Percentiles rank a stretch among this genome's conserved stretches.
Conservation (phyloP, 2,888 invertebrate species). For the Doris montereyensis region DNA sequence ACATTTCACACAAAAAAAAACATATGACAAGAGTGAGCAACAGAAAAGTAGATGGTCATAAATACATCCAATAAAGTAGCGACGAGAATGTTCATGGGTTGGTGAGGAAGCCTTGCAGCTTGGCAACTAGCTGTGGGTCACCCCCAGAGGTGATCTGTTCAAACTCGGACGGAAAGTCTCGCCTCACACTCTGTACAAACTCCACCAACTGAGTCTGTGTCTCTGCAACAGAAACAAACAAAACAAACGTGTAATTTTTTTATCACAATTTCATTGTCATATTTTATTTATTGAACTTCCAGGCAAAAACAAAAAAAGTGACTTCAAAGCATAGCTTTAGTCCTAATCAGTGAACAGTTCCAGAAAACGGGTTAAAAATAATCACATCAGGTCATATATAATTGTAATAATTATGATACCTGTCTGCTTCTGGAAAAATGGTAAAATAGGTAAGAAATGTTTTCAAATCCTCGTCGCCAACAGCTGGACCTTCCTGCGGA, state of each 20-base stretch:
- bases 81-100: conserved; percentile 2
- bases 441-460: too few relatives aligned
- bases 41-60: too few relatives aligned
- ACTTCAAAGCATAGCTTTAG: background rate
- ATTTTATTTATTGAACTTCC: too few relatives aligned
- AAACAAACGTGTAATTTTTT: too few relatives aligned
- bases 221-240: conserved; percentile 57
- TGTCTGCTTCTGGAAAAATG: too few relatives aligned
- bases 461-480: too few relatives aligned
- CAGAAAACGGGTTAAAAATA: background rate
- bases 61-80: background rate
- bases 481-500: too few relatives aligned
- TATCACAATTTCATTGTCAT: too few relatives aligned
- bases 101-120: conserved; percentile 55
- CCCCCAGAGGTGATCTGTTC: conserved; percentile 48
- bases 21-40: too few relatives aligned
- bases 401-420: background rate
- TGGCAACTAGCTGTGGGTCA: conserved; percentile 48
- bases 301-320: conserved; percentile 1
- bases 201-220: conserved; percentile 54
- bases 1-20: too few relatives aligned
- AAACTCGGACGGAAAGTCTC: conserved; percentile 55
- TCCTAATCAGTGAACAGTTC: background rate
- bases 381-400: background rate
- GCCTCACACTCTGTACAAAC: conserved; percentile 57